Percentiles rank a stretch among this genome's conserved stretches.
Conservation (phyloP, 2,888 invertebrate species). For the Rhaphigaster nebulosa region DNA sequence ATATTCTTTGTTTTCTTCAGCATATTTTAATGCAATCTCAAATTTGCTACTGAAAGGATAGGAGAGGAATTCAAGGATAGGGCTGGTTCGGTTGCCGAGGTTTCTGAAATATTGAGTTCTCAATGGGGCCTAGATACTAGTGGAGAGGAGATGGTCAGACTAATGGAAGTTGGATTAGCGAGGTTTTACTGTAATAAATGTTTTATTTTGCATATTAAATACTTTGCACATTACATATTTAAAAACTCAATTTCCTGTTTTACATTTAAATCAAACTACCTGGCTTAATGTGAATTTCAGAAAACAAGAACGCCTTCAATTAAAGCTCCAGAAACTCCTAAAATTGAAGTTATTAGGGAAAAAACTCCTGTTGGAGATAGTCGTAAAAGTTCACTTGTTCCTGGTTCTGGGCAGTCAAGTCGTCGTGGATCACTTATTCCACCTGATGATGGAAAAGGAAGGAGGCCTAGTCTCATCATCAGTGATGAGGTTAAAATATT, state of each 20-base stretch:
- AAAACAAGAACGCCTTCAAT: constrained; percentile 73
- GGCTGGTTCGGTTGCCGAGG: no score
- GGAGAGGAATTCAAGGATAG: no score
- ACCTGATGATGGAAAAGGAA: constrained; percentile 84
- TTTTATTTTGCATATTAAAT: not conserved
- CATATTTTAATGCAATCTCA: no score
- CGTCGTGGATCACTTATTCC: constrained; percentile 90
- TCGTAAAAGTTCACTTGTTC: constrained; percentile 82
- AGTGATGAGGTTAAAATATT: constrained; percentile 84
- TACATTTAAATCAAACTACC: not conserved
- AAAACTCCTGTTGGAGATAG: constrained; percentile 76
- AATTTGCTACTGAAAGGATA: no score
- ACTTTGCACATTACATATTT: not conserved
- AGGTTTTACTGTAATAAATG: not conserved
- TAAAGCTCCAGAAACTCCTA: constrained; percentile 80
- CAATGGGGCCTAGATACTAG: no score
- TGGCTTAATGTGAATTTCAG: not conserved
- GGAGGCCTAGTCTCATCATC: constrained; percentile 91
- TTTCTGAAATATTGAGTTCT: no score
- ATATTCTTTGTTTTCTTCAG: no score
- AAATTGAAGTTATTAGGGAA: constrained; percentile 89
- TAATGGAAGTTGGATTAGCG: no score
- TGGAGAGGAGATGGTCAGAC: no score
- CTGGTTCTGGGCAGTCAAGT: constrained; percentile 76
- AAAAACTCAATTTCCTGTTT: not conserved